Conservation (phyloP, 1,140 invertebrate genomes). For the Hylaeus anthracinus region DNA sequence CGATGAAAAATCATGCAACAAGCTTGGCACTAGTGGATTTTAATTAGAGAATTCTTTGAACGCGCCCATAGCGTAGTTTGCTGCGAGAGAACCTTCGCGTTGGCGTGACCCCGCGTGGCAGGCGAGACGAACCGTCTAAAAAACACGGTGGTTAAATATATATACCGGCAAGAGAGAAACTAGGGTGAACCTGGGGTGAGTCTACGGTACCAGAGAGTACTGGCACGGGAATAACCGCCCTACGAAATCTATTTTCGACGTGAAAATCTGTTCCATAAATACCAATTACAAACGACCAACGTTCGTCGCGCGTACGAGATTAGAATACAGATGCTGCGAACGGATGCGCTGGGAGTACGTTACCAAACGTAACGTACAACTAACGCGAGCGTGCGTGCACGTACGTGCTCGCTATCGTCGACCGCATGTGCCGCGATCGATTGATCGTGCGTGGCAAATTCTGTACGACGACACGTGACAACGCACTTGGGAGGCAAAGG, state of each 20-base stretch:
- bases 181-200: background rate
- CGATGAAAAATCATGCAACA: no score
- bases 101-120: background rate
- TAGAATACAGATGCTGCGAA: constrained; percentile 24
- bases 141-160: constrained; percentile 26
- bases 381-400: no score
- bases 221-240: constrained; percentile 13
- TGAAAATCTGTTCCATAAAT: constrained; percentile 39
- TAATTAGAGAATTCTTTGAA: background rate
- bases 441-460: no score
- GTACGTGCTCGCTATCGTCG: no score
- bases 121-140: constrained; percentile 15
- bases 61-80: background rate
- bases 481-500: no score
- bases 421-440: no score
- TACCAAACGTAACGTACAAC: background rate
- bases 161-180: background rate
- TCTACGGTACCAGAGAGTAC: background rate
- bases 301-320: background rate
- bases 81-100: background rate
- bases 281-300: background rate
- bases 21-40: no score
- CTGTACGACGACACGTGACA: no score
- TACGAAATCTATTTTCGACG: constrained; percentile 36
- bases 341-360: background rate